Evolutionary conservation across 2,113 vertebrate species (phyloP).

Genomic region (Ceyx melanurus): DNA sequence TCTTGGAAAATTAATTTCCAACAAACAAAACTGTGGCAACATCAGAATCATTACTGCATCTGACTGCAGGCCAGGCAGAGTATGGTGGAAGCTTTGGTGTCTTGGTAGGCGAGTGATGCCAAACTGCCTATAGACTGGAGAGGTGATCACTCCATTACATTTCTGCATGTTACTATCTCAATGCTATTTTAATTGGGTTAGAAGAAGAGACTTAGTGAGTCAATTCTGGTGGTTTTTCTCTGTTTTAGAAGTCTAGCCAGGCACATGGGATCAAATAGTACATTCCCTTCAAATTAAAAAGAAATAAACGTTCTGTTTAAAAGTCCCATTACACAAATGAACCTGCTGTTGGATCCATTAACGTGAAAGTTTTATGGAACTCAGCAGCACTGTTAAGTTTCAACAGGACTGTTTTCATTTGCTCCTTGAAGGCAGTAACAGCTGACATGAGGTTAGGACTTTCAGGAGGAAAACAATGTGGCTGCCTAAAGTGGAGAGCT

Average conservation of each 20-base stretch:
- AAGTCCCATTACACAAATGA: conserved; percentile 54
- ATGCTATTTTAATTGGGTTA: conserved; percentile 19
- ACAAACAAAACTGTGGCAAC: not conserved
- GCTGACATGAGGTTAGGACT: not conserved
- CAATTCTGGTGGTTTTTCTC: conserved; percentile 15
- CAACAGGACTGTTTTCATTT: not conserved
- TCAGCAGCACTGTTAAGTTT: not conserved
- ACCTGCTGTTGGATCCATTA: conserved; percentile 48
- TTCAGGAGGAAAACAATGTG: not conserved
- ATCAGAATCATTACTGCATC: not conserved
- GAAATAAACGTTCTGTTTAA: conserved; percentile 66
- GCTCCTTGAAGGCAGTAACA: fast-evolving
- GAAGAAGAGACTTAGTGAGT: not conserved
- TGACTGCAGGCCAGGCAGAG: not conserved
- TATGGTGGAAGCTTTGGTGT: not conserved
- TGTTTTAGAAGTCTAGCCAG: conserved; percentile 44
- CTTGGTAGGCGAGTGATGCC: not conserved
- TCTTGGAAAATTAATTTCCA: not conserved
- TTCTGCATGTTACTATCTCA: not conserved
- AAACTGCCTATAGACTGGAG: not conserved
- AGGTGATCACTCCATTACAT: not conserved
- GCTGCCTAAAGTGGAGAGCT: not conserved
- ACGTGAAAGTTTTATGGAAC: conserved; percentile 52
- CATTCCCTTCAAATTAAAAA: conserved; percentile 68
- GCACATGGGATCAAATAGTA: conserved; percentile 56